Base-by-base conservation (phyloP, 2,113 vertebrate species). In the Aviceda subcristata region DNA sequence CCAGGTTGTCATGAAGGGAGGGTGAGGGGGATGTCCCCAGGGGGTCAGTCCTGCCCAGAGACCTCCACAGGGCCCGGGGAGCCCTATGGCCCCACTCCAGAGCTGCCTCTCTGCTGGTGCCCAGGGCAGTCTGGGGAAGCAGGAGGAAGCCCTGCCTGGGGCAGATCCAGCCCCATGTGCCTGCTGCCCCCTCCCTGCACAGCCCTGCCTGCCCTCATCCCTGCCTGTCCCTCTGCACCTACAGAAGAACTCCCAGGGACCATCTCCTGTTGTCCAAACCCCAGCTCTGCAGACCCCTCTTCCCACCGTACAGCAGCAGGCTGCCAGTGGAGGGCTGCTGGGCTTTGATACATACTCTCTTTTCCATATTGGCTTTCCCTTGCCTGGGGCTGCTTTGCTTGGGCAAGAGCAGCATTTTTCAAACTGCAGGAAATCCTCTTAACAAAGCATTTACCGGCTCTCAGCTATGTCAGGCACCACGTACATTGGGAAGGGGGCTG, bases 281-380 rank as follows among this genome's bases (percentile, higher is more conserved):
- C 30, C 45, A 46, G 15, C 22, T 95, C 67, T 36, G 29, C 80
- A 74, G 69, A 69, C 48, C 30, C 48, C 32, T 85, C 46, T 66
- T 85, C 60, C 39, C 45, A 53, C 71, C 2, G 3, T 41, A 69
- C 46, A 71, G 69, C 73, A 81, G 55, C 38, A 67, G 74, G 32
- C 69, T 88, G 74, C 60, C 6, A 48, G 79, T 51, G 51, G 36
- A 88, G 43, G 48, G 55, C 36, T 87, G 64, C 36, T 73, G 48
- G 67, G 30, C 4, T 60, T 91, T 32, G 15, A 56, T 59, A 82
- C 83, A 48, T 80, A 57, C 5, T 80, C 63, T 81, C 38, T 80
- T 75, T 91, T 87, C 84, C 46, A 36, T 63, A 66, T 80, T 69
- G 84, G 21, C 64, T 91, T 91, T 94, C 55, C 38, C 64, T 91